A percentile compares a stretch with the other conserved stretches of the same genome.
phyloP scores from a whole-genome alignment of 2,888 invertebrate genomes.

The Molorchus minor region DNA sequence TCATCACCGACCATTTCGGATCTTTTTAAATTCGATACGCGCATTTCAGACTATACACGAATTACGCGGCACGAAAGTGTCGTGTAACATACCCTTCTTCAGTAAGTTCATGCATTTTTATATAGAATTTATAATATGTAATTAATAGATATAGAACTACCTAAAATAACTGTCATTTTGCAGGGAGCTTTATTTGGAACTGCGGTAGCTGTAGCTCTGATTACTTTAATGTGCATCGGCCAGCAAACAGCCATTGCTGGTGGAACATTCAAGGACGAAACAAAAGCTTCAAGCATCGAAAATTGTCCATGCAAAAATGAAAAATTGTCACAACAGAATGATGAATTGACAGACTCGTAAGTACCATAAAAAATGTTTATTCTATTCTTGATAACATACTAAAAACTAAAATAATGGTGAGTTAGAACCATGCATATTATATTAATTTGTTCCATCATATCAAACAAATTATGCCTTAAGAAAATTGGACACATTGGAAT shows the following conservation, averaged over 20 bases:
- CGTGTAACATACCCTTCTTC: not conserved
- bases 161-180: too few species aligned
- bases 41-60: not conserved
- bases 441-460: not conserved
- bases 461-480: not conserved
- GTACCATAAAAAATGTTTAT: conserved; percentile 9
- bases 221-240: conserved; percentile 74
- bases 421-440: not conserved
- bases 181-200: conserved; percentile 75
- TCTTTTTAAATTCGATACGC: not conserved
- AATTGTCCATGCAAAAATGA: conserved; percentile 65
- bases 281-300: conserved; percentile 65
- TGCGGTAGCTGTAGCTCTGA: conserved; percentile 67
- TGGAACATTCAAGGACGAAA: conserved; percentile 58
- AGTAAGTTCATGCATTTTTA: not conserved
- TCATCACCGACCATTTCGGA: too few species aligned
- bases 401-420: not conserved
- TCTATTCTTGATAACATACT: not conserved
- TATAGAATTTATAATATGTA: not conserved
- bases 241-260: conserved; percentile 70
- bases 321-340: conserved; percentile 3
- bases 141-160: too few species aligned
- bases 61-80: not conserved
- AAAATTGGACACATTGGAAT: conserved; percentile 1
- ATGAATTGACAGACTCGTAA: conserved; percentile 12